Evolutionary conservation across 2,113 vertebrate species (phyloP), one percentile per base, ranked within the genome.

Genomic region (Lophotis ruficrista): DNA sequence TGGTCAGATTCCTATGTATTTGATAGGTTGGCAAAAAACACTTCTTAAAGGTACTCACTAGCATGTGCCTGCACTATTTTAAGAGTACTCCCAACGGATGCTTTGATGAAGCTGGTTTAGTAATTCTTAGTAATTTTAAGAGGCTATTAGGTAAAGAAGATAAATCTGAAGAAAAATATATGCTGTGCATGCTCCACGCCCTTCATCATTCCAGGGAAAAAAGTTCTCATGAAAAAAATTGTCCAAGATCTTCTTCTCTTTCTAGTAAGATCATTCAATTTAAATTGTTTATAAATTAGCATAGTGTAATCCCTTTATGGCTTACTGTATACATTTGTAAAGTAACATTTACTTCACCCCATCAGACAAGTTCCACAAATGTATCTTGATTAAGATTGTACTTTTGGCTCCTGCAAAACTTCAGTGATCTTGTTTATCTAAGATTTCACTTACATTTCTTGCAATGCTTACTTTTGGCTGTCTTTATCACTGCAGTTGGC

Each of bases 291-390:
- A 33, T 37, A 76, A 89, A 31, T 54, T 56, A 84, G 12, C 17
- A 47, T 6, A n/a, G 17, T 71, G 12, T 33, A 92, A 89, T 83
- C 24, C 41, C 81, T 96, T 86, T 84, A 93, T 91, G 88, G 82
- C 85, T 96, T 41, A 95, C 78, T 30, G 17, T 35, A 61, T 33
- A 47, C 6, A 84, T 96, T 87, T 95, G 33, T 61, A 95, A 90
- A 88, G 61, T 57, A 96, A 54, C 31, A 73, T 86, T 78, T 87
- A 78, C 90, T 97, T 94, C 88, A 76, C 25, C 8, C 50, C n/a
- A 73, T 80, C 61, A 71, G 7, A 43, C 35, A 73, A 93, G 31
- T 80, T 66, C 50, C 65, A 89, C 62, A 93, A 62, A 66, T 12
- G 69, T 35, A 70, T 31, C 61, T 77, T 89, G n/a, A 62, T 66